Percentiles rank a stretch among this genome's conserved stretches.
Evolutionary conservation across 2,797 vertebrate genomes (phyloP).

Genomic region (Emydoidea blandingii): DNA sequence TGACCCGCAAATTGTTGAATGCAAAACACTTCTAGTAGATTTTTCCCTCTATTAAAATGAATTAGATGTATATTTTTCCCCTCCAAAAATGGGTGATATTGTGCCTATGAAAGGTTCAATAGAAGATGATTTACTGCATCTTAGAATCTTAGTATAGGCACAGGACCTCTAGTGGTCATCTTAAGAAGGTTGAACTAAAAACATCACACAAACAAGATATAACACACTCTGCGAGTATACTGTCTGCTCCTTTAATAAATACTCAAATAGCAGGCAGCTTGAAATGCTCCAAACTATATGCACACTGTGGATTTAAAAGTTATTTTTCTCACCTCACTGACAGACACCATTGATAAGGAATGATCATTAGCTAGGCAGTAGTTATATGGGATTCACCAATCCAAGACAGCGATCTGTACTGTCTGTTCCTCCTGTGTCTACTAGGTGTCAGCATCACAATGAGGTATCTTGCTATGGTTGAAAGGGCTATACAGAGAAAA

Average conservation of each 20-base stretch:
- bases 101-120: not conserved
- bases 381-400: not conserved
- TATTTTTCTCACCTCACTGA: not conserved
- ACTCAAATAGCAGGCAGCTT: not conserved
- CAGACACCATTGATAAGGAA: no score
- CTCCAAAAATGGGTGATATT: not conserved
- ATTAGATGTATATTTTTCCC: not conserved
- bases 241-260: not conserved
- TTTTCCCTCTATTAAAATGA: not conserved
- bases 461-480: no score
- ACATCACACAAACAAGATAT: not conserved
- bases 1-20: not conserved
- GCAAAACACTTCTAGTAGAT: not conserved
- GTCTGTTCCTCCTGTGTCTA: not conserved
- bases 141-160: not conserved
- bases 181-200: not conserved
- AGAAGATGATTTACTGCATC: not conserved
- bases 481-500: not conserved
- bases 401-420: not conserved
- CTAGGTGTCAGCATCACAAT: no score
- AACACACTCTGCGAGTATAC: fast-evolving
- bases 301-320: not conserved
- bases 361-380: not conserved
- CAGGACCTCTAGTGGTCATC: not conserved
- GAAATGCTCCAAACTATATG: not conserved